phyloP scores from a whole-genome alignment of 2,113 vertebrate species.

The Andinoacara biseriatus region DNA sequence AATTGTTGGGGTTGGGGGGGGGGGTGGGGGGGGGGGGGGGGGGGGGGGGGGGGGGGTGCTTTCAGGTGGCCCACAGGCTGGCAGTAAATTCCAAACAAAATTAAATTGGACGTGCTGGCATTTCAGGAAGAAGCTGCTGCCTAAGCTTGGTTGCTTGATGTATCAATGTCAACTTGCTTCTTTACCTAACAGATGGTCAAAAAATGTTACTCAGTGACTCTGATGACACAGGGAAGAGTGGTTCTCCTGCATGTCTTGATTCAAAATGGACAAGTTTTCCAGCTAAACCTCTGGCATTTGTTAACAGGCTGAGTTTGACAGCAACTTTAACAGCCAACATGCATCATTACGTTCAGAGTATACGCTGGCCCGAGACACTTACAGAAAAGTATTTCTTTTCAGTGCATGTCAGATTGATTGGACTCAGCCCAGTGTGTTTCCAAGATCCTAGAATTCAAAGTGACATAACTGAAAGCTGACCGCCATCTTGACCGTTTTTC shows the following conservation, averaged over 20 bases:
- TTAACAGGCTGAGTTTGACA: not conserved
- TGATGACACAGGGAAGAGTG: not conserved
- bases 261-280: not conserved
- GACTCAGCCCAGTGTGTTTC: not conserved
- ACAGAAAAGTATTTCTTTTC: not conserved
- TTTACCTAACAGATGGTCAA: not conserved
- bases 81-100: slow-evolving; percentile 23
- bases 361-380: not conserved
- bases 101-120: slow-evolving; percentile 22
- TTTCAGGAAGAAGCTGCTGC: slow-evolving; percentile 17
- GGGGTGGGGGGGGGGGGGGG: too few species aligned
- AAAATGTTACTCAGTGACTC: not conserved
- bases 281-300: not conserved
- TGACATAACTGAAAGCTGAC: not conserved
- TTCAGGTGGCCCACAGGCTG: slow-evolving; percentile 46
- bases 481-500: slow-evolving; percentile 24
- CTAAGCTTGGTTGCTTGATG: not conserved
- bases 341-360: not conserved
- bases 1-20: too few species aligned
- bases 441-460: not conserved
- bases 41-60: not conserved
- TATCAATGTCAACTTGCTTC: not conserved
- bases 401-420: not conserved
- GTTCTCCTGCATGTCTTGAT: not conserved
- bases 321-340: slow-evolving; percentile 16